Percentiles rank a stretch among this genome's conserved stretches.
phyloP scores from a whole-genome alignment of 2,113 vertebrate genomes.

The Pterocles gutturalis region DNA sequence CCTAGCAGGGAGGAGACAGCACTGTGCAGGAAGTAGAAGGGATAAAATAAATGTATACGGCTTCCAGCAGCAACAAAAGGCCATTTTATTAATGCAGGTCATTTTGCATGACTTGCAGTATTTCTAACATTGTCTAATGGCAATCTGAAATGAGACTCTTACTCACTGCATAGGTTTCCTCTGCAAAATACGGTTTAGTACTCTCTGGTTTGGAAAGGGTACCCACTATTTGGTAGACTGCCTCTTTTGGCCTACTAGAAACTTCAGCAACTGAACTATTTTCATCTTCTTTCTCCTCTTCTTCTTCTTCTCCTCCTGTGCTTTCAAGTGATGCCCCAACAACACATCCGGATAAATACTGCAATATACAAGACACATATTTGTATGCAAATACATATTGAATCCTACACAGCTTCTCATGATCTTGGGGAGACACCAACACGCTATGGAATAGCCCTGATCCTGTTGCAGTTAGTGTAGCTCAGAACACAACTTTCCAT shows the following conservation, averaged over 20 bases:
- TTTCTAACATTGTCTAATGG: background rate
- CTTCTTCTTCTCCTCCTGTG: background rate
- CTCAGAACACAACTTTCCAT: background rate
- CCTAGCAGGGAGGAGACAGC: background rate
- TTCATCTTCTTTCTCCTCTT: constrained; percentile 70
- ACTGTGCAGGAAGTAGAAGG: background rate
- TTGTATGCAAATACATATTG: background rate
- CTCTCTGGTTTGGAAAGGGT: constrained; percentile 68
- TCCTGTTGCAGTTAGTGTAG: accelerated
- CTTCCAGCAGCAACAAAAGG: background rate
- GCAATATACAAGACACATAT: background rate
- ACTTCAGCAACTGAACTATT: background rate
- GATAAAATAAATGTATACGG: background rate
- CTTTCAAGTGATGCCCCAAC: constrained; percentile 73
- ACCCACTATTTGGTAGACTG: constrained; percentile 85
- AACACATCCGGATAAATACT: constrained; percentile 83
- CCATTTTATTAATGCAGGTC: background rate
- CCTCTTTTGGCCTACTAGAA: background rate
- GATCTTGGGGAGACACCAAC: too few species aligned
- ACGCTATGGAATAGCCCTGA: too few species aligned
- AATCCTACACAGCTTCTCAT: background rate
- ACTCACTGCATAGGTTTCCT: constrained; percentile 83
- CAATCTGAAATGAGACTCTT: background rate
- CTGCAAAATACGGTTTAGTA: constrained; percentile 51
- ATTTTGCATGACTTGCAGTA: background rate